Conservation (phyloP, 2,797 vertebrate genomes). For the Leptodactylus fallax region DNA sequence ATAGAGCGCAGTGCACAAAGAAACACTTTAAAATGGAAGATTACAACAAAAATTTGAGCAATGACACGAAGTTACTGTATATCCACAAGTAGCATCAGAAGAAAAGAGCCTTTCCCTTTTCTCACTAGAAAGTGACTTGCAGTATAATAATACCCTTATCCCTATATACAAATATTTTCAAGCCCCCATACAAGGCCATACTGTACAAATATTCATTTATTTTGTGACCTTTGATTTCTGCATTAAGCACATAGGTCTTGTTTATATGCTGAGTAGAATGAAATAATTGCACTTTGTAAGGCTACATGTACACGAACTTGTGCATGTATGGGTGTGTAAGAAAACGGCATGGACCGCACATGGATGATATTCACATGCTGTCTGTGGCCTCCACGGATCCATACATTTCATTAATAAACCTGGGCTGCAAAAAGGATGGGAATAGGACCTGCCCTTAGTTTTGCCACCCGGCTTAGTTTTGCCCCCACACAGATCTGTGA, state of each 20-base stretch:
- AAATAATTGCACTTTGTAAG: conserved; percentile 9
- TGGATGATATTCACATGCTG: too few relatives aligned
- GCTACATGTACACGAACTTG: not conserved
- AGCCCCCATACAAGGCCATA: not conserved
- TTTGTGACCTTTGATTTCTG: not conserved
- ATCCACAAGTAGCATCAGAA: conserved; percentile 1
- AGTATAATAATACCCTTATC: not conserved
- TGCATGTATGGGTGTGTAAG: too few relatives aligned
- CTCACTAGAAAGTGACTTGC: not conserved
- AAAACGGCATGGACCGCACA: too few relatives aligned
- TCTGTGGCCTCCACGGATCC: too few relatives aligned
- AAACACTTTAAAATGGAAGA: conserved; percentile 11
- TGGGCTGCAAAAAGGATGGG: too few relatives aligned
- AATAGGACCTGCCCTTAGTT: too few relatives aligned
- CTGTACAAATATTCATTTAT: not conserved
- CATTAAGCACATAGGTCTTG: not conserved
- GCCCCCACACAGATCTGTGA: too few relatives aligned
- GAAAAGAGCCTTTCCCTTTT: not conserved
- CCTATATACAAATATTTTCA: not conserved
- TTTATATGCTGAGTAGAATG: not conserved
- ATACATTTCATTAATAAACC: too few relatives aligned
- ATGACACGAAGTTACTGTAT: conserved; percentile 14
- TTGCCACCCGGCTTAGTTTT: too few relatives aligned
- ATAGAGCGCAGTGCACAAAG: conserved; percentile 8
- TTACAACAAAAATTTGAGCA: conserved; percentile 17